phyloP scores from a whole-genome alignment of 2,113 vertebrate species.

The Hemicordylus capensis region DNA sequence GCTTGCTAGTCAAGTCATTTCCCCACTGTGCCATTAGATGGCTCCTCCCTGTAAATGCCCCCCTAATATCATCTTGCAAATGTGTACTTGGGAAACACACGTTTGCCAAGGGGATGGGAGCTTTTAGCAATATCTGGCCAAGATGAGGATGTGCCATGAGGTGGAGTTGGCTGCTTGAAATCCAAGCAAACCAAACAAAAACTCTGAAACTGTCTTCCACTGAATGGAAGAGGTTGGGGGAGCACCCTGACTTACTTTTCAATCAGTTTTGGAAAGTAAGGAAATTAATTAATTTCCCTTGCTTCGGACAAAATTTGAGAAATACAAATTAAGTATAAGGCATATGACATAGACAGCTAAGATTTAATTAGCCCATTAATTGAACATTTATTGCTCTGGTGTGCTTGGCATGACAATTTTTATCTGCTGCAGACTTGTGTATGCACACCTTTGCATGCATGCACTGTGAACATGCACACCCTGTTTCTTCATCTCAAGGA shows the following conservation, averaged over 20 bases:
- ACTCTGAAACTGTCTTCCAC: not conserved
- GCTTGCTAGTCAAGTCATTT: no score
- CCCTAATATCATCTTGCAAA: no score
- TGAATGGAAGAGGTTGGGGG: not conserved
- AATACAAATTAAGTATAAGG: slow-evolving; percentile 27
- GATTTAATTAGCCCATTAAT: slow-evolving; percentile 38
- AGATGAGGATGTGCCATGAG: no score
- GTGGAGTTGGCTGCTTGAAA: not conserved
- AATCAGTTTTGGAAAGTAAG: slow-evolving; percentile 3
- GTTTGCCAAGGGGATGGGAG: no score
- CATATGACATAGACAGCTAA: slow-evolving; percentile 5
- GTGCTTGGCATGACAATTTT: slow-evolving; percentile 36
- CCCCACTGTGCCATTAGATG: no score
- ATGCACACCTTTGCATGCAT: not conserved
- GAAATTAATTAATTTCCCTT: slow-evolving; percentile 34
- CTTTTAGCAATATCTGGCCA: not conserved
- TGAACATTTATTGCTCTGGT: slow-evolving; percentile 28
- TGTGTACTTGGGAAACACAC: not conserved
- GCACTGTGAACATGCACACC: not conserved
- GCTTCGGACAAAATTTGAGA: slow-evolving; percentile 13
- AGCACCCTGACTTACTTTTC: slow-evolving; percentile 5
- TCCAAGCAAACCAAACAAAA: not conserved
- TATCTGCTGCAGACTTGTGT: not conserved
- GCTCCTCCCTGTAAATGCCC: no score
- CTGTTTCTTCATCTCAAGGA: slow-evolving; percentile 21